Conservation (phyloP, 2,113 vertebrate species). For the Euleptes europaea region DNA sequence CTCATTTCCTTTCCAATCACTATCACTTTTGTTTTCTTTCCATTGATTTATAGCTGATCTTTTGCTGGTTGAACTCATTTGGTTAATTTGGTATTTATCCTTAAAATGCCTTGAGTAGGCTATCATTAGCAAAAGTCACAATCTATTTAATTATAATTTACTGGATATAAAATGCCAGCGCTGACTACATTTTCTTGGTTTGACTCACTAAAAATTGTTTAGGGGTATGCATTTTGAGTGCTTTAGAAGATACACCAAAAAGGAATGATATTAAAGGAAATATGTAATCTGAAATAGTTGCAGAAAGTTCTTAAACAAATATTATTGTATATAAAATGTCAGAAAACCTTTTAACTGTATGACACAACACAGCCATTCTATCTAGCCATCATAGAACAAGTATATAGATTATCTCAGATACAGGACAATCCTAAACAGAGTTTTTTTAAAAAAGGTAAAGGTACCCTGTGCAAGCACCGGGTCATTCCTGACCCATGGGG, state of each 20-base stretch:
- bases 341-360: background rate
- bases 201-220: slow-evolving; percentile 3
- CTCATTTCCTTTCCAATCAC: background rate
- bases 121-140: slow-evolving; percentile 16
- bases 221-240: background rate
- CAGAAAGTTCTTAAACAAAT: background rate
- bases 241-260: background rate
- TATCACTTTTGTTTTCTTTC: background rate
- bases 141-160: slow-evolving; percentile 1
- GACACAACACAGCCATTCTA: too few species aligned
- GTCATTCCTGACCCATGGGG: too few species aligned
- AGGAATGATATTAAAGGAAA: background rate
- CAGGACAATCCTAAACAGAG: too few species aligned
- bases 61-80: background rate
- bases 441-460: too few species aligned
- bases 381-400: too few species aligned
- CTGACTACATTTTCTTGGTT: background rate
- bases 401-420: too few species aligned
- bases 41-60: background rate
- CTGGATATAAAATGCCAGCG: background rate
- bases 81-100: background rate
- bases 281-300: background rate
- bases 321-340: background rate
- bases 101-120: background rate
- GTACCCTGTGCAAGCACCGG: too few species aligned